phyloP scores from a whole-genome alignment of 2,113 vertebrate species.

The Motacilla tschutschensis region DNA sequence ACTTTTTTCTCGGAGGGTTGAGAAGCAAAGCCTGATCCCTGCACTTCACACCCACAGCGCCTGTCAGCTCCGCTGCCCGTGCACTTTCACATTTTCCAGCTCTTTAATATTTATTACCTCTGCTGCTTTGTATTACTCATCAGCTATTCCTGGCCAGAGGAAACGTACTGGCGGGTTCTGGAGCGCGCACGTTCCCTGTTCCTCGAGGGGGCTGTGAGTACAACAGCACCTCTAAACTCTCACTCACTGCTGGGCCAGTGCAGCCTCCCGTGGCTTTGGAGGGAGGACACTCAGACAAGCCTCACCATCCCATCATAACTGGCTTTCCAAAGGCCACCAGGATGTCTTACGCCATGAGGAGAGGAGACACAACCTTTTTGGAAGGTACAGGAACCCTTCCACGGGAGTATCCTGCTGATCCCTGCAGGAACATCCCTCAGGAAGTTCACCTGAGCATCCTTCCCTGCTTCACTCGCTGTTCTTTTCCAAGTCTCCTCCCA shows the following conservation, averaged over 20 bases:
- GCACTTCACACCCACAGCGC: not conserved
- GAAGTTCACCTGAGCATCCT: not conserved
- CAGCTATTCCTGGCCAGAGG: slow-evolving; percentile 54
- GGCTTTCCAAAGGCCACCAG: not conserved
- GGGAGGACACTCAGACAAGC: not conserved
- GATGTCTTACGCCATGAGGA: not conserved
- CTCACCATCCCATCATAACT: accelerated
- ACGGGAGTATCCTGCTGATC: not conserved
- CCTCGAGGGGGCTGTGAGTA: not conserved
- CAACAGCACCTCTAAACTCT: not conserved
- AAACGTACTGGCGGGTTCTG: not conserved
- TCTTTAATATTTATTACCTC: slow-evolving; percentile 64
- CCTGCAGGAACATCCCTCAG: not conserved
- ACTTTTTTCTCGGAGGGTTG: not conserved
- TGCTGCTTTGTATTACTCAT: slow-evolving; percentile 49
- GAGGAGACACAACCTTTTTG: not conserved
- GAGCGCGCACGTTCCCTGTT: not conserved
- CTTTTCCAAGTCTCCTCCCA: not conserved
- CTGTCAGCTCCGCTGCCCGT: not conserved
- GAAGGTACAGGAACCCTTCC: not conserved
- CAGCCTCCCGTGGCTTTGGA: not conserved
- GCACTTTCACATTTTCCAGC: slow-evolving; percentile 22
- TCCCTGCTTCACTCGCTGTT: not conserved
- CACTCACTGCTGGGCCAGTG: accelerated
- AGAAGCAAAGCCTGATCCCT: not conserved